Conservation (phyloP, 64 coral and sea anemone genomes). For the Platygyra sinensis region DNA sequence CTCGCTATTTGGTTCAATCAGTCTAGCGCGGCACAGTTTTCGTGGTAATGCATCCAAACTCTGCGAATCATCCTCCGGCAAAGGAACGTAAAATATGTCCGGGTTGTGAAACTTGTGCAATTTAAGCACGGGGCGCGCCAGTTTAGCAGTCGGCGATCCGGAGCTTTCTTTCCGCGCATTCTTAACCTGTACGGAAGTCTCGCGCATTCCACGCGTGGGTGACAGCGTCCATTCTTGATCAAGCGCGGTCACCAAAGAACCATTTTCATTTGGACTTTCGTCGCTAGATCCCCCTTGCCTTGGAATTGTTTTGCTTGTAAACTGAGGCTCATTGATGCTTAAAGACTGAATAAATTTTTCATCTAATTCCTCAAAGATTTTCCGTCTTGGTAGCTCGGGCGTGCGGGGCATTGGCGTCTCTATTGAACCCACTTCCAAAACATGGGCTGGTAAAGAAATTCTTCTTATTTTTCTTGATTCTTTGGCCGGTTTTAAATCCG, state of each 20-base stretch:
- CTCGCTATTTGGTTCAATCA: constrained; percentile 21
- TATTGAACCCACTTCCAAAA: not conserved
- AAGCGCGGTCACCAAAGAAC: not conserved
- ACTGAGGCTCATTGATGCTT: not conserved
- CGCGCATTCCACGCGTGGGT: constrained; percentile 4
- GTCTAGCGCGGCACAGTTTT: constrained; percentile 40
- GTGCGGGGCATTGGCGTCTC: not conserved
- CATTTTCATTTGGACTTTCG: not conserved
- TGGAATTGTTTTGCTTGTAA: not conserved
- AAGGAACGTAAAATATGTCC: constrained; percentile 74
- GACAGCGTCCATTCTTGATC: not conserved
- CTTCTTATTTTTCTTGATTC: constrained; percentile 39
- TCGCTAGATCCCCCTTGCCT: not conserved
- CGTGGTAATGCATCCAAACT: constrained; percentile 8
- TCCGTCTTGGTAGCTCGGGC: constrained; percentile 1
- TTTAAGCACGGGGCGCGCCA: not conserved
- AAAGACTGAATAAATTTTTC: constrained; percentile 31
- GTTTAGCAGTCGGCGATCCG: not conserved
- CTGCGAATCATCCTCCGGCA: constrained; percentile 48
- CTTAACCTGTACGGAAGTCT: not conserved
- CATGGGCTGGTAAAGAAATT: constrained; percentile 43
- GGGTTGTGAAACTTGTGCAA: constrained; percentile 54
- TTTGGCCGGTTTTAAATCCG: not conserved
- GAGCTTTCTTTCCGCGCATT: constrained; percentile 18
- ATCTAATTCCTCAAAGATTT: constrained; percentile 19